Percentiles rank a stretch among this genome's conserved stretches.
Conservation (phyloP, 1,140 invertebrate genomes). For the Drosophila simulans region DNA sequence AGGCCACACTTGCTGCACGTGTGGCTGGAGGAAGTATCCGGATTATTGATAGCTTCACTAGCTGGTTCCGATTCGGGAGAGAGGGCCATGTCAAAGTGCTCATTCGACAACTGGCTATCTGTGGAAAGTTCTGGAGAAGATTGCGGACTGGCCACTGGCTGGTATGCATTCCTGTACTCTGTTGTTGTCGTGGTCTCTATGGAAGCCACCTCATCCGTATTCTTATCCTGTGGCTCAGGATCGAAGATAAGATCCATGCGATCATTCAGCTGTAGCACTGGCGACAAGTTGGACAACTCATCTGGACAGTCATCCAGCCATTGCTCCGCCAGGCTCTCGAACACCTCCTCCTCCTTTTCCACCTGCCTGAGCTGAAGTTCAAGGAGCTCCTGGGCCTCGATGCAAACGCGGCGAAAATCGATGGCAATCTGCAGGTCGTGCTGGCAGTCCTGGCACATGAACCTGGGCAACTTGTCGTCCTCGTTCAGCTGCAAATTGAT, state of each 20-base stretch:
- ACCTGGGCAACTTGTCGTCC: conserved; percentile 28
- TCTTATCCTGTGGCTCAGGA: background rate
- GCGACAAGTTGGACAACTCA: background rate
- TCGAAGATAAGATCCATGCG: background rate
- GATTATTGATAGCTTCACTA: background rate
- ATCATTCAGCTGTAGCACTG: background rate
- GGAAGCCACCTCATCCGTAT: background rate
- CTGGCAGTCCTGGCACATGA: conserved; percentile 43
- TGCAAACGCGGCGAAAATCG: conserved; percentile 54
- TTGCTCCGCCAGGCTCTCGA: background rate
- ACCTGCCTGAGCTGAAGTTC: conserved; percentile 18
- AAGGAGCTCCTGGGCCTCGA: conserved; percentile 42
- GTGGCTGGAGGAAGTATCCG: conserved; percentile 1
- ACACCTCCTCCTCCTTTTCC: background rate
- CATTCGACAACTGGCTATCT: background rate
- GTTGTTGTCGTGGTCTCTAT: background rate
- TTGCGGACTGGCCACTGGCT: background rate
- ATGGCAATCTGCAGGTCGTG: conserved; percentile 42
- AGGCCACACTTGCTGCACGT: conserved; percentile 54
- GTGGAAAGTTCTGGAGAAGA: background rate
- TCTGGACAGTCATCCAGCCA: background rate
- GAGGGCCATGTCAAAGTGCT: background rate
- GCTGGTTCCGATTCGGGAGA: too few species aligned
- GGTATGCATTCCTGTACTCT: background rate
- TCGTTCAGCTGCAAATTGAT: conserved; percentile 19